Conservation (phyloP, 2,113 vertebrate species). For the Brienomyrus longianalis region DNA sequence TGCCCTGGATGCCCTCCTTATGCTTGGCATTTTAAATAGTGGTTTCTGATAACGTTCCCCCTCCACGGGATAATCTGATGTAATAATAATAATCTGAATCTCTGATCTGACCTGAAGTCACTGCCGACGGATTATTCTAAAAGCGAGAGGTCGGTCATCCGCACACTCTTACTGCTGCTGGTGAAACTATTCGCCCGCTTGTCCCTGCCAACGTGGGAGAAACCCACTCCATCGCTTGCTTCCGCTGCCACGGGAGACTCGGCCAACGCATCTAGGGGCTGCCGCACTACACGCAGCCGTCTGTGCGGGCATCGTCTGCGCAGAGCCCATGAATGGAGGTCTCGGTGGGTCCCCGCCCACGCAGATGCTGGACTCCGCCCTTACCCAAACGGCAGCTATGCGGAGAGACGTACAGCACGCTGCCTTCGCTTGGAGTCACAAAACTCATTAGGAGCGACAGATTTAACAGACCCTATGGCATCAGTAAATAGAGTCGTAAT, state of each 20-base stretch:
- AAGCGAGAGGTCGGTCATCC: not conserved
- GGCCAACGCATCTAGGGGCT: not conserved
- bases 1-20: not conserved
- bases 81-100: not conserved
- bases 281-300: not conserved
- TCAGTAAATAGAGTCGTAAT: conserved; percentile 8
- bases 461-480: conserved; percentile 7
- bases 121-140: too few relatives aligned
- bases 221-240: not conserved
- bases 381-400: not conserved
- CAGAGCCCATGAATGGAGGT: not conserved
- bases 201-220: not conserved
- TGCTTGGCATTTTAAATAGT: not conserved
- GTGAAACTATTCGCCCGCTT: not conserved
- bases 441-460: conserved; percentile 2
- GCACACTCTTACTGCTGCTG: not conserved
- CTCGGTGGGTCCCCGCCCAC: not conserved
- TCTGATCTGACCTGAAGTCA: not conserved
- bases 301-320: not conserved
- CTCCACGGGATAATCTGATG: not conserved
- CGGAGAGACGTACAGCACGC: not conserved
- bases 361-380: not conserved
- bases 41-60: not conserved
- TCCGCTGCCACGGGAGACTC: not conserved
- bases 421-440: not conserved